phyloP scores from a whole-genome alignment of 2,888 invertebrate species.

The Pristionchus arcanus region DNA sequence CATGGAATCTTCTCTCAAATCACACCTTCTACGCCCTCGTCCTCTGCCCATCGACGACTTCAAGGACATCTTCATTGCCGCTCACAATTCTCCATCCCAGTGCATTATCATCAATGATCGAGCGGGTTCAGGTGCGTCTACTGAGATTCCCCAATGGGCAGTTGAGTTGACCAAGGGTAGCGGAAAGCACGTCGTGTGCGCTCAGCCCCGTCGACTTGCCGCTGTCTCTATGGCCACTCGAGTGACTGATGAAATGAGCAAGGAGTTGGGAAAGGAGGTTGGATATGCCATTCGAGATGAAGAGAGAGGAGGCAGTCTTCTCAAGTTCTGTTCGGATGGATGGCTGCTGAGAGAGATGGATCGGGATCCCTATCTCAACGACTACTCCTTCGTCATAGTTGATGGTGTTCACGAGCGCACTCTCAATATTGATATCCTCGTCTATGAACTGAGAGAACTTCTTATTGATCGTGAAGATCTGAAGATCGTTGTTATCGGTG shows the following conservation, averaged over 20 bases:
- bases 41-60: background rate
- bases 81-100: background rate
- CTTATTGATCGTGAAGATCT: background rate
- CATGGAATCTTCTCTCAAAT: no score
- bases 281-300: background rate
- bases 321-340: background rate
- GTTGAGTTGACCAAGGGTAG: background rate
- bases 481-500: background rate
- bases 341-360: background rate
- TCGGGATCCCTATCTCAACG: background rate
- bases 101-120: background rate
- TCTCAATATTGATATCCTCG: background rate
- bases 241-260: background rate
- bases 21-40: background rate
- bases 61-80: background rate
- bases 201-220: background rate
- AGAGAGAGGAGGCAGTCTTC: background rate
- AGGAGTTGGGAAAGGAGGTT: background rate
- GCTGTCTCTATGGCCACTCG: background rate
- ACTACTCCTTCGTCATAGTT: background rate
- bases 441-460: background rate
- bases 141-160: background rate
- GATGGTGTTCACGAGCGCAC: background rate
- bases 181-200: background rate
- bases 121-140: background rate